Base-by-base conservation (phyloP, 1,140 invertebrate species). In the Doryteuthis pealeii region DNA sequence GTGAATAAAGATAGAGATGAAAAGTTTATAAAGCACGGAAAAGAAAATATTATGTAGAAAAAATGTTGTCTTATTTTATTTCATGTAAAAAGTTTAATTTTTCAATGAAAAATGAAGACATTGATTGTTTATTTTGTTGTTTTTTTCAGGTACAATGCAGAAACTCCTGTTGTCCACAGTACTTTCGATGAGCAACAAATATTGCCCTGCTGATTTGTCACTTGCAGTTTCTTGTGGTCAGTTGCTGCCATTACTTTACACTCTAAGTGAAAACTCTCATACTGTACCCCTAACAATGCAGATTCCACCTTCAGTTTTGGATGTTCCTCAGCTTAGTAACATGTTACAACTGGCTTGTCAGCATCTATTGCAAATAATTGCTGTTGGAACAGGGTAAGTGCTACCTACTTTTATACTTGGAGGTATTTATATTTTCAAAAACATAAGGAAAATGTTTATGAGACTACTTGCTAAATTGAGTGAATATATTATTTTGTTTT, bases 101-200 rank as follows among this genome's bases (percentile, higher is more conserved):
- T 30, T 75, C 28, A 72, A 10, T 71, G 26, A 30, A 70, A 12
- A 26, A 40, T 40, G 3, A 10, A 5, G 35, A 40, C 35, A 10
- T 40, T 40, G 3, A 10, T 45, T 54, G 65, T 35, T 40, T 35
- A 76, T n/a, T n/a, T n/a, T n/a, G n/a, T n/a, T n/a, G n/a, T 74
- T 73, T 71, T 66, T 77, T 73, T 10, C 77, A 88, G 88, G 83
- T 62, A 85, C 86, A 10, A 79, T 80, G 35, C 84, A 89, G 71
- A 85, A 88, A 58, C 78, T 89, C 35, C 83, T 89, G 80, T 78
- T 90, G 32, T 85, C 91, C 31, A 91, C 89, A 22, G 85, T 92
- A 15, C 91, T 91, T 84, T 88, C 90, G 3, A 82, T 92, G 68
- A 91, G 90, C 83, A 88, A 90, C 12, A 88, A 89, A 40, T 92